Conservation (phyloP, 2,888 invertebrate species). For the Drosophila pseudotalamancana region DNA sequence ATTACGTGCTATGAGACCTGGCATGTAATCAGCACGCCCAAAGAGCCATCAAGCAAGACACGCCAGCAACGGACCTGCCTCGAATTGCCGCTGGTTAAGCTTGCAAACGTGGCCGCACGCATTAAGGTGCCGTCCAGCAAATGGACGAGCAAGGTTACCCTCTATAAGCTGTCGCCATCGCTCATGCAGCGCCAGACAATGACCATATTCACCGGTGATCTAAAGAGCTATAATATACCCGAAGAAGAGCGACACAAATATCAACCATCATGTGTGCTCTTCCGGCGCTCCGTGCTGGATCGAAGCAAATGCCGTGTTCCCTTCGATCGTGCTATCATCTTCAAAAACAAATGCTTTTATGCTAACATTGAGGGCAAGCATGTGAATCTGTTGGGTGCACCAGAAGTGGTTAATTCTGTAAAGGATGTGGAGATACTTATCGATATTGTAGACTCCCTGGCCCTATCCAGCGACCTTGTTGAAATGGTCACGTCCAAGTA, state of each 20-base stretch:
- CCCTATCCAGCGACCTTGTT: conserved; percentile 81
- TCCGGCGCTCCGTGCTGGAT: conserved; percentile 78
- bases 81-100: conserved; percentile 80
- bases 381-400: conserved; percentile 83
- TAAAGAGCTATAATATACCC: conserved; percentile 79
- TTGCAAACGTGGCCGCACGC: conserved; percentile 80
- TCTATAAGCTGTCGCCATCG: conserved; percentile 77
- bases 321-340: conserved; percentile 84
- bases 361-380: conserved; percentile 84
- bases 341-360: conserved; percentile 83
- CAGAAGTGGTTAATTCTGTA: conserved; percentile 77
- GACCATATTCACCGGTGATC: conserved; percentile 81
- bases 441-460: conserved; percentile 83
- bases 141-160: conserved; percentile 83
- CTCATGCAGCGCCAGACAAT: conserved; percentile 68
- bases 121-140: conserved; percentile 78
- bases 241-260: conserved; percentile 83
- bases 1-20: conserved; percentile 84
- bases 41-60: conserved; percentile 48
- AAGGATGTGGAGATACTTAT: conserved; percentile 83
- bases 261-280: conserved; percentile 84
- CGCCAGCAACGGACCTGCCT: conserved; percentile 74
- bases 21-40: conserved; percentile 83
- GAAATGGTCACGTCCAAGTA: conserved; percentile 62
- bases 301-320: conserved; percentile 77